These are phyloP conservation scores for Vanessa cardui DNA, from an alignment of 2,888 invertebrate species.

Conservation along the genomic window DNA sequence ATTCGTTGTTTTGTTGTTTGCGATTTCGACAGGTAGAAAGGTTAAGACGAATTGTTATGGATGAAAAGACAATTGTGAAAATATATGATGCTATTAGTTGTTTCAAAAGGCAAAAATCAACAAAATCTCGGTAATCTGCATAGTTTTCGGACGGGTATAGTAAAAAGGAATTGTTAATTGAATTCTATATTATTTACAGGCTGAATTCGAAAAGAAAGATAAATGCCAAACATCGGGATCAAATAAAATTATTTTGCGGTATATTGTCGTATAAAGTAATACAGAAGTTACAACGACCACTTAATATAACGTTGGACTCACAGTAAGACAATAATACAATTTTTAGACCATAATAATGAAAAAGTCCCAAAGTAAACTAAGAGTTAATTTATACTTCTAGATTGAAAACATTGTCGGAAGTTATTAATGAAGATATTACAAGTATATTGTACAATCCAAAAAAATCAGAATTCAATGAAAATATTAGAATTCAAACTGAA, in stretches of 20 bases:
- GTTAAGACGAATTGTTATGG: slow-evolving; percentile 60
- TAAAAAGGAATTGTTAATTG: not conserved
- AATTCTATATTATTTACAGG: slow-evolving; percentile 10
- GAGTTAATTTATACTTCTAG: slow-evolving; percentile 42
- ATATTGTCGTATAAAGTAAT: slow-evolving; percentile 60
- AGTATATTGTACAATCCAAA: slow-evolving; percentile 45
- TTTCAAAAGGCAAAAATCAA: slow-evolving; percentile 52
- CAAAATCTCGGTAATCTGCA: slow-evolving; percentile 32
- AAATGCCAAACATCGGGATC: slow-evolving; percentile 37
- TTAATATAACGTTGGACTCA: slow-evolving; percentile 51
- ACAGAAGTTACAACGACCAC: slow-evolving; percentile 50
- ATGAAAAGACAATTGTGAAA: slow-evolving; percentile 59
- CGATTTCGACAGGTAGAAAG: slow-evolving; percentile 57
- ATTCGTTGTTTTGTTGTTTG: not conserved
- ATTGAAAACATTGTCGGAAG: slow-evolving; percentile 51
- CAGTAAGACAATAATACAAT: slow-evolving; percentile 50
- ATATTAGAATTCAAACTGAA: slow-evolving; percentile 52
- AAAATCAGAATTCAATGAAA: slow-evolving; percentile 34
- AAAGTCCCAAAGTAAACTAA: not conserved
- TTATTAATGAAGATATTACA: slow-evolving; percentile 56
- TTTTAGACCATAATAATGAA: not conserved
- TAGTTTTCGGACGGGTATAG: not conserved
- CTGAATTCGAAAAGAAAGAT: not conserved
- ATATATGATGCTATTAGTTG: slow-evolving; percentile 64
- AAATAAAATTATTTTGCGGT: slow-evolving; percentile 49